phyloP scores from a whole-genome alignment of 2,113 vertebrate genomes.

The Struthio camelus region DNA sequence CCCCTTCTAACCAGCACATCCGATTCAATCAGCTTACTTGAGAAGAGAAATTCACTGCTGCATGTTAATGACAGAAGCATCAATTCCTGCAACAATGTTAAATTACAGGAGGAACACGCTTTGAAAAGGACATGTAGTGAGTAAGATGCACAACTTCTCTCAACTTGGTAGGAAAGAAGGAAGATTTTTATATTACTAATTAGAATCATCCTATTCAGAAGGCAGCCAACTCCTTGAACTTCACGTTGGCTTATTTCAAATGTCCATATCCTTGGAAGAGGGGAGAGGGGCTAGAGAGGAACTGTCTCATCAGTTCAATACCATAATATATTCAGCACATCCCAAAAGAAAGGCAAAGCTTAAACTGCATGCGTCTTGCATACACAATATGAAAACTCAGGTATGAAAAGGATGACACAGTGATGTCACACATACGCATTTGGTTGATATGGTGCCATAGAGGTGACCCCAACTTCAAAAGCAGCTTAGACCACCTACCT shows the following conservation, averaged over 20 bases:
- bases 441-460: not conserved
- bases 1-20: not conserved
- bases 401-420: not conserved
- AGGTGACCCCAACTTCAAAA: not conserved
- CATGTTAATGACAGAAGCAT: accelerated
- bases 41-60: not conserved
- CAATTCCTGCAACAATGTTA: not conserved
- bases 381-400: not conserved
- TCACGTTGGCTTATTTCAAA: not conserved
- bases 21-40: not conserved
- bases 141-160: not conserved
- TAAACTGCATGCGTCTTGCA: not conserved
- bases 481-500: not conserved
- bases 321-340: not conserved
- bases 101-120: not conserved
- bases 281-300: not conserved
- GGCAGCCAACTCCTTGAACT: not conserved
- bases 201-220: not conserved
- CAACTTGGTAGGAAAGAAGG: not conserved
- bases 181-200: not conserved
- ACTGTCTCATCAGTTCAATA: not conserved
- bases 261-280: accelerated
- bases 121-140: not conserved
- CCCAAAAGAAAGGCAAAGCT: not conserved
- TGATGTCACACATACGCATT: not conserved